A percentile compares a stretch with the other conserved stretches of the same genome.
Evolutionary conservation across 2,888 invertebrate species (phyloP).

Genomic region (Apamea crenata): DNA sequence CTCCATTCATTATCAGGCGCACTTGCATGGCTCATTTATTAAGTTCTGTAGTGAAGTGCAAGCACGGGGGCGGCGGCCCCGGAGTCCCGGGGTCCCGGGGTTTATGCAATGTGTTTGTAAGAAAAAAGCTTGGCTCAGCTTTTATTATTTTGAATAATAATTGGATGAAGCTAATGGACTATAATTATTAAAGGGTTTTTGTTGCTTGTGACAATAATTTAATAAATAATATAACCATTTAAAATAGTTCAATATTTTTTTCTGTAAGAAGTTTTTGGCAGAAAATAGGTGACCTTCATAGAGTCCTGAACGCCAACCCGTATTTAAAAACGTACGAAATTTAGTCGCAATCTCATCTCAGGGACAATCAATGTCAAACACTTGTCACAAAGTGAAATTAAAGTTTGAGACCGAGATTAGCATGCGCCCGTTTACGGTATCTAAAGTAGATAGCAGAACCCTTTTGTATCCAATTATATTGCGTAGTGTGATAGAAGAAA

Average conservation of each 20-base stretch:
- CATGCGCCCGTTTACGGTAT: neutral
- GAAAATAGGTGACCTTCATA: neutral
- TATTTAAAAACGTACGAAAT: neutral
- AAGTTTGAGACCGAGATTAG: neutral
- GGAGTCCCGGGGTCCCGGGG: slow-evolving; percentile 21
- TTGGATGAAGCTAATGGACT: neutral
- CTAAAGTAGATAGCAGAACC: neutral
- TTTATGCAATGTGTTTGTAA: neutral
- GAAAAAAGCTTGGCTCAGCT: neutral
- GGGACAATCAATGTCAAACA: neutral
- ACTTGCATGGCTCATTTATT: slow-evolving; percentile 69
- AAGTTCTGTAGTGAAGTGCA: slow-evolving; percentile 58
- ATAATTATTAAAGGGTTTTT: neutral
- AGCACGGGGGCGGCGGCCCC: slow-evolving; percentile 3
- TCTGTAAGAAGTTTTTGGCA: no score
- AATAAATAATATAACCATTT: no score
- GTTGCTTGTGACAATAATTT: neutral
- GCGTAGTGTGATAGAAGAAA: no score
- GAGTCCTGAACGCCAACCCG: neutral
- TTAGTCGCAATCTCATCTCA: neutral
- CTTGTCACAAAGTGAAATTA: no score
- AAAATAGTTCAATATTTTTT: no score
- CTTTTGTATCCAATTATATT: neutral
- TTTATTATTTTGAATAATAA: neutral
- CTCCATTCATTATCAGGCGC: slow-evolving; percentile 72